phyloP scores from a whole-genome alignment of 2,888 invertebrate species.

The Brenthis ino region DNA sequence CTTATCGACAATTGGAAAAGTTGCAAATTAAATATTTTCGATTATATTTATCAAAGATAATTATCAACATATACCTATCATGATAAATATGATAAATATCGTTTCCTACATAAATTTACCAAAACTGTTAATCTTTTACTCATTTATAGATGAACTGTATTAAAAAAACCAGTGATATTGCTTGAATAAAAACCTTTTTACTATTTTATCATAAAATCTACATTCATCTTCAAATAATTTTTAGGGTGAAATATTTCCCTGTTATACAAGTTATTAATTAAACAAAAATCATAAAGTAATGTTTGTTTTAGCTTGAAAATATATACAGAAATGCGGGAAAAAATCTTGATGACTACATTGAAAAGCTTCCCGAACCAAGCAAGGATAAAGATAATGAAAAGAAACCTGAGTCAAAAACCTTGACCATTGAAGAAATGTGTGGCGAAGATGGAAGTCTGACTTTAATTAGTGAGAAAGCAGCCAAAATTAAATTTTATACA shows the following conservation, averaged over 20 bases:
- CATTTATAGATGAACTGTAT: not conserved
- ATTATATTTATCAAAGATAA: no score
- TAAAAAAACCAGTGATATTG: no score
- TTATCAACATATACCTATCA: no score
- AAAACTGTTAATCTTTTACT: not conserved
- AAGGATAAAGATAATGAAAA: not conserved
- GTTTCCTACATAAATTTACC: not conserved
- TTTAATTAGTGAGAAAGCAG: not conserved
- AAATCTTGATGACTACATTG: constrained; percentile 6
- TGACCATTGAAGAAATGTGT: constrained; percentile 17
- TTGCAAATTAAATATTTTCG: no score
- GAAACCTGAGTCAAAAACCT: not conserved
- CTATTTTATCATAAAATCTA: no score
- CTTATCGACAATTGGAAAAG: no score
- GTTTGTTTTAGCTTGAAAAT: constrained; percentile 21
- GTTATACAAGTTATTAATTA: not conserved
- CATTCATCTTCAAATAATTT: no score
- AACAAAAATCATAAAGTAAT: not conserved
- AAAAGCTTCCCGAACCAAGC: constrained; percentile 20
- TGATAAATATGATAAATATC: no score
- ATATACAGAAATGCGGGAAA: constrained; percentile 7
- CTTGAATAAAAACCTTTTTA: no score
- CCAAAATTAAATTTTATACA: constrained; percentile 28
- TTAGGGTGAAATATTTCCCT: no score
- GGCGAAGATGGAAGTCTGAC: constrained; percentile 6